A percentile compares a stretch with the other conserved stretches of the same genome.
Evolutionary conservation across 2,113 vertebrate genomes (phyloP).

Genomic region (Sylvia atricapilla): DNA sequence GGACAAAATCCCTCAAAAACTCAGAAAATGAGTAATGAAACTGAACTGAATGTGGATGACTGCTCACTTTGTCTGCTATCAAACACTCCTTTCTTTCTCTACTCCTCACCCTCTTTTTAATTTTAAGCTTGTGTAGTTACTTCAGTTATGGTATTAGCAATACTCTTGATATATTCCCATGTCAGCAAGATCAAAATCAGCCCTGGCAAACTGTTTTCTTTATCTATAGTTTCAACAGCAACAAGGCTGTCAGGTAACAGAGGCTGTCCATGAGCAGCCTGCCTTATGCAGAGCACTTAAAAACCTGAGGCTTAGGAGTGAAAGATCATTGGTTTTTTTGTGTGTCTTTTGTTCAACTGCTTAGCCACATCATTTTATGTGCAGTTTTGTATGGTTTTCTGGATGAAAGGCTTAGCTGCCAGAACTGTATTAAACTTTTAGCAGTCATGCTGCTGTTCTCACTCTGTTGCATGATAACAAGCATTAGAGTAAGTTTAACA

Average conservation of each 20-base stretch:
- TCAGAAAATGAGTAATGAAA: conserved; percentile 3
- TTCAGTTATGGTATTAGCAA: not conserved
- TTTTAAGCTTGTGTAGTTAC: not conserved
- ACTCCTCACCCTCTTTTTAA: not conserved
- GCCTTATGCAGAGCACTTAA: not conserved
- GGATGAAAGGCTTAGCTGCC: not conserved
- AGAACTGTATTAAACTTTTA: not conserved
- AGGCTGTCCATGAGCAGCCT: not conserved
- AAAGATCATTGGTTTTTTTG: not conserved
- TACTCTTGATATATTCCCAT: not conserved
- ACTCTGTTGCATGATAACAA: not conserved
- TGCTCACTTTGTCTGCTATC: not conserved
- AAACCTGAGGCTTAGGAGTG: not conserved
- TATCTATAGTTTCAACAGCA: not conserved
- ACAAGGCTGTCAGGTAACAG: not conserved
- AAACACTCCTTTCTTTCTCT: not conserved
- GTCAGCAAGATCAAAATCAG: conserved; percentile 14
- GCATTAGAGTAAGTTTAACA: not conserved
- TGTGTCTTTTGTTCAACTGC: not conserved
- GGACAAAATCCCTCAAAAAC: conserved; percentile 1
- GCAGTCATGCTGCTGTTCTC: not conserved
- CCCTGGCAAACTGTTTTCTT: not conserved
- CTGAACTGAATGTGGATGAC: not conserved
- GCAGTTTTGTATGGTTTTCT: not conserved
- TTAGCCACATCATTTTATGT: not conserved